phyloP scores from a whole-genome alignment of 1,140 invertebrate species.

The Aphaenogaster ashmeadi region DNA sequence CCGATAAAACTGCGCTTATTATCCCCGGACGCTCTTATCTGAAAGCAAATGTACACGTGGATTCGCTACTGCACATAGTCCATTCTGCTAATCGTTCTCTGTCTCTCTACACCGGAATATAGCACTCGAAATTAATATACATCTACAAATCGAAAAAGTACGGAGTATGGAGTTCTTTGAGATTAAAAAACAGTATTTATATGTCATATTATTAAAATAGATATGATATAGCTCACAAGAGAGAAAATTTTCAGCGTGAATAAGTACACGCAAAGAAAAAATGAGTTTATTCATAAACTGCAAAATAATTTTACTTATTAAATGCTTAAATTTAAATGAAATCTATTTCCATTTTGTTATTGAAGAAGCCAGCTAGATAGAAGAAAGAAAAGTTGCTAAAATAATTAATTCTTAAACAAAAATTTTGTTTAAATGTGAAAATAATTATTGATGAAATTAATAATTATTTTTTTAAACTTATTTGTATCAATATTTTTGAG shows the following conservation, averaged over 20 bases:
- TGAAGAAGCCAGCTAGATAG: not conserved
- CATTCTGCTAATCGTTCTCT: conserved; percentile 37
- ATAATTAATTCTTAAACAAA: not conserved
- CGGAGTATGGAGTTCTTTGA: not conserved
- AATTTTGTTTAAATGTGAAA: not conserved
- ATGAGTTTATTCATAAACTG: not conserved
- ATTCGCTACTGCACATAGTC: conserved; percentile 35
- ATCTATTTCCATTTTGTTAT: not conserved
- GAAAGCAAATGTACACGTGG: conserved; percentile 55
- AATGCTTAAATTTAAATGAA: not conserved
- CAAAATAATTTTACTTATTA: not conserved
- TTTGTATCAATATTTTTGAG: not conserved
- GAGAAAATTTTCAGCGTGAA: not conserved
- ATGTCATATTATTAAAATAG: not conserved
- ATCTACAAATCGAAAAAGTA: conserved; percentile 15
- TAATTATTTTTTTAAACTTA: not conserved
- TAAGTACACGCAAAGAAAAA: not conserved
- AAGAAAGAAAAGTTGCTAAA: not conserved
- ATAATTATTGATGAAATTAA: not conserved
- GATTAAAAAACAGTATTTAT: not conserved
- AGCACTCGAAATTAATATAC: conserved; percentile 32
- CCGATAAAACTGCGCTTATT: conserved; percentile 52
- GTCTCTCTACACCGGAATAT: conserved; percentile 12
- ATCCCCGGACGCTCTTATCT: conserved; percentile 53
- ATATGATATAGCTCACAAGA: not conserved